phyloP scores from a whole-genome alignment of 2,888 invertebrate species.

The Plebejus melissa region DNA sequence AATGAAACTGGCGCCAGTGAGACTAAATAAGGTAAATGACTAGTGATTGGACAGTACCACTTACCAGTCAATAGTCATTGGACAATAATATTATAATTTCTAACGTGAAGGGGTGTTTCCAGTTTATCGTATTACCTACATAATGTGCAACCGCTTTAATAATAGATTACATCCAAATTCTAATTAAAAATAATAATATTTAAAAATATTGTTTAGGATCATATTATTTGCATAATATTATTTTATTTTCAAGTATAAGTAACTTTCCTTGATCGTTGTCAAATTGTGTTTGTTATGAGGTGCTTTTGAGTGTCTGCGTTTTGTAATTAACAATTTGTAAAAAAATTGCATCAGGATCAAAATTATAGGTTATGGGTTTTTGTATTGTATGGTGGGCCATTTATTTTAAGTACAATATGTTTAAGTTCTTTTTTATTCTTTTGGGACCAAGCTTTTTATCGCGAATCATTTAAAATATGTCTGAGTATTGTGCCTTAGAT shows the following conservation, averaged over 20 bases:
- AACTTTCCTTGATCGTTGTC: conserved; percentile 23
- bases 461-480: conserved; percentile 23
- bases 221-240: no score
- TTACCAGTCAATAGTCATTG: no score
- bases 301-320: not conserved
- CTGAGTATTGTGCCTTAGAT: conserved; percentile 35
- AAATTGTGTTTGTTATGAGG: conserved; percentile 2
- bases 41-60: no score
- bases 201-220: not conserved
- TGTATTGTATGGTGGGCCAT: conserved; percentile 32
- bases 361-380: conserved; percentile 16
- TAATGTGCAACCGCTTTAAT: not conserved
- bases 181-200: not conserved
- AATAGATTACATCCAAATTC: no score
- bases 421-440: conserved; percentile 27
- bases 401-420: conserved; percentile 36
- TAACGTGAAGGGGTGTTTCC: not conserved
- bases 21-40: no score
- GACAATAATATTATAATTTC: not conserved
- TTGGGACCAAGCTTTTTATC: conserved; percentile 36
- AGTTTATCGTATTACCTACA: not conserved
- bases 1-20: not conserved
- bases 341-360: not conserved
- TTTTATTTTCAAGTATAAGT: not conserved
- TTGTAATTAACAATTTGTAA: not conserved